Conservation (phyloP, 2,113 vertebrate species). For the Vulpes ferrilata region DNA sequence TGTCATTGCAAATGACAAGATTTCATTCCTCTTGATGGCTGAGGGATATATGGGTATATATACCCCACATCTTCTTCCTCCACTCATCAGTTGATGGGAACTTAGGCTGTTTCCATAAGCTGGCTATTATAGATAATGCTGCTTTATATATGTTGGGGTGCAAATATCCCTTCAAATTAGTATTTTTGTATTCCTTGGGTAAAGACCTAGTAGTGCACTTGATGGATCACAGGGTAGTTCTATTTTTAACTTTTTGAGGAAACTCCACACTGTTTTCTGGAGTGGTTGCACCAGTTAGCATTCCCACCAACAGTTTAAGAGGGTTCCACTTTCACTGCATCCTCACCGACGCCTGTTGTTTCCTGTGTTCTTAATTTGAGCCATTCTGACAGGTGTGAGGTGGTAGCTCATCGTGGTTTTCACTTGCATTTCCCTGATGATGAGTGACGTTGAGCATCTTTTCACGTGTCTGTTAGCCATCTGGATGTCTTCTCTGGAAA, state of each 20-base stretch:
- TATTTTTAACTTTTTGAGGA: not conserved
- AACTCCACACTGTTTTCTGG: not conserved
- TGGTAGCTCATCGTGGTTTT: not conserved
- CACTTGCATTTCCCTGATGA: not conserved
- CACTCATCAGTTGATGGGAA: not conserved
- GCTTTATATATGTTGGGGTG: not conserved
- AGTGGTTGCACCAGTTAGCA: not conserved
- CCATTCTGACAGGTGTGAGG: not conserved
- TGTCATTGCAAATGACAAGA: not conserved
- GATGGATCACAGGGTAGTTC: not conserved
- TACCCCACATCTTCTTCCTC: not conserved
- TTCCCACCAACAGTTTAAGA: not conserved
- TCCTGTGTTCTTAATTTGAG: not conserved
- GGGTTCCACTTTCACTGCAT: not conserved
- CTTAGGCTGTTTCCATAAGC: not conserved
- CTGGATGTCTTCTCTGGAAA: no score
- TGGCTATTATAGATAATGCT: not conserved
- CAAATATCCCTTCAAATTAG: not conserved
- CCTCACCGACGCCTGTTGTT: not conserved
- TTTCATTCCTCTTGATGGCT: not conserved
- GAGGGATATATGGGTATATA: not conserved
- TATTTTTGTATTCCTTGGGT: not conserved
- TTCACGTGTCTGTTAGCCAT: no score
- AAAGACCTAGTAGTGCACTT: not conserved
- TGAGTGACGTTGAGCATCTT: not conserved